Percentiles rank a stretch among this genome's conserved stretches.
Conservation (phyloP, 64 coral and sea anemone genomes). For the Cladopsammia gracilis region DNA sequence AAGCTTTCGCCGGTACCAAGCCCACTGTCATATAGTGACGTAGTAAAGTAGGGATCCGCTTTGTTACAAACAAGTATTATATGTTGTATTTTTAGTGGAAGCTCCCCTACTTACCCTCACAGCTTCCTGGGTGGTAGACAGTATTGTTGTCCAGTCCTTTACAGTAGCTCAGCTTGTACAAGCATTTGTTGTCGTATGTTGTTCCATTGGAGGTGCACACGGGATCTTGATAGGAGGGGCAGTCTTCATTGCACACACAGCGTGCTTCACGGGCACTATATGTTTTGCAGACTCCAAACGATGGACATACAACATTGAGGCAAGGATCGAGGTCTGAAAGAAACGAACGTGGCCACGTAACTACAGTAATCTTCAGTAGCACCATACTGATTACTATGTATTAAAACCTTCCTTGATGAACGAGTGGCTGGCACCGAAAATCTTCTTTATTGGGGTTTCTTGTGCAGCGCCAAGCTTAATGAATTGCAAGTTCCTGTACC, state of each 20-base stretch:
- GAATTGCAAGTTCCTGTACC: too few relatives aligned
- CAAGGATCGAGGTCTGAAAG: slow-evolving; percentile 37
- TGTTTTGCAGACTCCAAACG: slow-evolving; percentile 40
- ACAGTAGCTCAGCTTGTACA: slow-evolving; percentile 1
- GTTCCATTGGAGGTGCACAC: slow-evolving; percentile 35
- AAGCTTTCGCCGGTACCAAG: too few relatives aligned
- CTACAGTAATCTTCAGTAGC: too few relatives aligned
- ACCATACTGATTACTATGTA: too few relatives aligned
- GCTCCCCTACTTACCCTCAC: slow-evolving; percentile 8
- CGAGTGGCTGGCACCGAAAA: too few relatives aligned
- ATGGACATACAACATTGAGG: slow-evolving; percentile 9
- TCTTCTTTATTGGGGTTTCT: too few relatives aligned
- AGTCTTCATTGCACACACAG: slow-evolving; percentile 39
- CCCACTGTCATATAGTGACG: too few relatives aligned
- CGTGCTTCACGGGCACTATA: slow-evolving; percentile 7
- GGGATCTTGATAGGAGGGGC: slow-evolving; percentile 38
- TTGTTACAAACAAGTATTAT: too few relatives aligned
- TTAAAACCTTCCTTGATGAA: too few relatives aligned
- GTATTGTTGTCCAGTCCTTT: slow-evolving; percentile 1
- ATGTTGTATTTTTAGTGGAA: too few relatives aligned
- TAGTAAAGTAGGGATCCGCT: too few relatives aligned
- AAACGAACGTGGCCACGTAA: neutral
- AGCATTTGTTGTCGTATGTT: slow-evolving; percentile 44
- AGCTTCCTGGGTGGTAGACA: slow-evolving; percentile 45
- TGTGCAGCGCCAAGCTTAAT: too few relatives aligned